phyloP scores from a whole-genome alignment of 2,797 vertebrate species.

The Rhabdomys pumilio region DNA sequence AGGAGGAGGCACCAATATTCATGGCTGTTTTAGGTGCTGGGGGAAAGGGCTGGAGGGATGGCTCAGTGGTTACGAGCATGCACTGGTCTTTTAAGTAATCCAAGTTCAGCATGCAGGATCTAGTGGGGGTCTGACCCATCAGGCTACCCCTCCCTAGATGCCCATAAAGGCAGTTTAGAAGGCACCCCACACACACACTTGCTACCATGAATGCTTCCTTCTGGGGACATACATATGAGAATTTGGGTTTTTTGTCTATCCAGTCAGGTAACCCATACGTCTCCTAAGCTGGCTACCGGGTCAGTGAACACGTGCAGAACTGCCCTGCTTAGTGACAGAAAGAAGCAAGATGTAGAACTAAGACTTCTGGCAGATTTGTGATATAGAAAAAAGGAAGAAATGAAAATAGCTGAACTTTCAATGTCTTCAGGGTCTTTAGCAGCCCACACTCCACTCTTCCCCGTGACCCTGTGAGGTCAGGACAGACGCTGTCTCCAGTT shows the following conservation, averaged over 20 bases:
- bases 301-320: neutral
- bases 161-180: neutral
- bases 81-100: neutral
- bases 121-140: neutral
- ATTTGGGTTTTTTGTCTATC: neutral
- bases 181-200: neutral
- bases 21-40: accelerated
- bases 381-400: neutral
- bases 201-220: neutral
- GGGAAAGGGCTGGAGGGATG: neutral
- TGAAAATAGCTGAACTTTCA: neutral
- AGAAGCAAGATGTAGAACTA: neutral
- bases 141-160: neutral
- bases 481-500: neutral
- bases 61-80: neutral
- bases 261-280: neutral
- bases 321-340: neutral
- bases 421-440: neutral
- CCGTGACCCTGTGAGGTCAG: accelerated
- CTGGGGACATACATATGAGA: neutral
- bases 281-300: neutral
- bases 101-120: neutral
- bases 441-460: accelerated
- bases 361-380: neutral
- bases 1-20: neutral